phyloP scores from a whole-genome alignment of 2,113 vertebrate genomes.

The Narcine bancroftii region DNA sequence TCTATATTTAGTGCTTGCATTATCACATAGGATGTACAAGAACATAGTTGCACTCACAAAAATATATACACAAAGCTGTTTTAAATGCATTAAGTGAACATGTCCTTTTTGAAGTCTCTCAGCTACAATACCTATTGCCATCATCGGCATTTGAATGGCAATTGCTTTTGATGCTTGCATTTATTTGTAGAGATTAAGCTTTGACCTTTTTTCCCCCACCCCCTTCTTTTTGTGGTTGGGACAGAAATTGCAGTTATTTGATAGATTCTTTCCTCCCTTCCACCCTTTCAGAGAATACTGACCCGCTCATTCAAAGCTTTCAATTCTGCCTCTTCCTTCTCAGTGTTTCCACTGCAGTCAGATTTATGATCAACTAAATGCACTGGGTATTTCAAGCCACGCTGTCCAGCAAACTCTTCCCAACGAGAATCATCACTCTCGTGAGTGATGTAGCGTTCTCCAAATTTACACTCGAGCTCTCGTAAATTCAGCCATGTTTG shows the following conservation, averaged over 20 bases:
- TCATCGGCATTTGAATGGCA: neutral
- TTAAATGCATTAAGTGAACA: constrained; percentile 17
- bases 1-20: constrained; percentile 14
- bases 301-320: constrained; percentile 85
- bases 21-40: constrained; percentile 13
- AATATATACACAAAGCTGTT: constrained; percentile 7
- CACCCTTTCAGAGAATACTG: constrained; percentile 74
- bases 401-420: constrained; percentile 77
- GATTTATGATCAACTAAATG: constrained; percentile 61
- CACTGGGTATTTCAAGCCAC: constrained; percentile 71
- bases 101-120: neutral
- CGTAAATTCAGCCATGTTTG: constrained; percentile 93
- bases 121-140: neutral
- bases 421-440: constrained; percentile 91
- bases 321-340: constrained; percentile 72
- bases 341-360: constrained; percentile 54
- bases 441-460: constrained; percentile 91
- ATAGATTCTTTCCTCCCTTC: neutral
- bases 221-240: neutral
- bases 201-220: too few relatives aligned
- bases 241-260: neutral
- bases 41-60: constrained; percentile 29
- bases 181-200: neutral
- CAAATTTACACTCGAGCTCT: constrained; percentile 78
- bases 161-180: neutral